phyloP scores from a whole-genome alignment of 2,113 vertebrate species.

The Salvelinus sp. region DNA sequence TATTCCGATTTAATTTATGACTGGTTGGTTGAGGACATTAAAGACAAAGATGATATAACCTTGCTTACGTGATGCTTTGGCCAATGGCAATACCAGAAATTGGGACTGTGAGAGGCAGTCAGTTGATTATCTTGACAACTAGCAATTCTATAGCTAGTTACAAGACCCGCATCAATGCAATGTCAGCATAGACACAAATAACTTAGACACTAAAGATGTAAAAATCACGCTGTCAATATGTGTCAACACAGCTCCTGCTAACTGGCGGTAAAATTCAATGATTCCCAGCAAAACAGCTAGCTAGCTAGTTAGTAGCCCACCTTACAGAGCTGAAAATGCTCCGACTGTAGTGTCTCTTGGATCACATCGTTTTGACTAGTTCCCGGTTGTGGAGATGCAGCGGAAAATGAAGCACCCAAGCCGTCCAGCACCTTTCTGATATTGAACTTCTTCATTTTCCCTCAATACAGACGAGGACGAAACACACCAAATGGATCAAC shows the following conservation, averaged over 20 bases:
- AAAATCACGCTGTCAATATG: not conserved
- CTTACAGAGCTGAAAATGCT: constrained; percentile 98
- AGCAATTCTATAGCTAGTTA: no score
- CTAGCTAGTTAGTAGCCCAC: constrained; percentile 64
- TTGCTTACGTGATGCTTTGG: no score
- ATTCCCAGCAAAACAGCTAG: not conserved
- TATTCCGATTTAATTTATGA: no score
- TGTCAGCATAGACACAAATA: no score
- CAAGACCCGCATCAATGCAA: no score
- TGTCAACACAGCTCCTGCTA: not conserved
- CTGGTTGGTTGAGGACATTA: no score
- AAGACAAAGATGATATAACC: no score
- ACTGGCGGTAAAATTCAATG: not conserved
- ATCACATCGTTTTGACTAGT: constrained; percentile 82
- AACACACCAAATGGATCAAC: constrained; percentile 30
- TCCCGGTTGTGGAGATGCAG: constrained; percentile 72
- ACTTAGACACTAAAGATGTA: not conserved
- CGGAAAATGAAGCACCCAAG: constrained; percentile 83
- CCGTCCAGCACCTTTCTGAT: constrained; percentile 98
- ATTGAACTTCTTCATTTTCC: constrained; percentile 97
- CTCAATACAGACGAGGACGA: constrained; percentile 45
- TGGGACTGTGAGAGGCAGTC: no score
- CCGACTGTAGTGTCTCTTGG: constrained; percentile 92
- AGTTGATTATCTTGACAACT: no score
- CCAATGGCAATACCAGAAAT: no score